Conservation (phyloP, 2,797 vertebrate genomes). For the Karalla daura region DNA sequence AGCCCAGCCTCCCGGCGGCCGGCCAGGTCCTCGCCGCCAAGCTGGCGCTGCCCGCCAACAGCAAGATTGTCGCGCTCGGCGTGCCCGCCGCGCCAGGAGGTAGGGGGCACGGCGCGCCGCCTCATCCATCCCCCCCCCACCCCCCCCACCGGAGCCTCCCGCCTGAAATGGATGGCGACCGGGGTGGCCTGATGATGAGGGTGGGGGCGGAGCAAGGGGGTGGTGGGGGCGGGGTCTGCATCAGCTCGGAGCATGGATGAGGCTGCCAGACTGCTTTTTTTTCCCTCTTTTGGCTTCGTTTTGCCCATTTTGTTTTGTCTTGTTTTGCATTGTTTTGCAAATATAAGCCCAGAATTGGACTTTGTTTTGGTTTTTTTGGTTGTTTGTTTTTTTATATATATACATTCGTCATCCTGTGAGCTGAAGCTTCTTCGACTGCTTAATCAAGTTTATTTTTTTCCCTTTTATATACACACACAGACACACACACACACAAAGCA, state of each 20-base stretch:
- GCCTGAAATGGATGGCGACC: too few species aligned
- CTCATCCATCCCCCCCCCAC: slow-evolving; percentile 62
- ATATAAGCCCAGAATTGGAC: too few species aligned
- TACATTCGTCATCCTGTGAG: neutral
- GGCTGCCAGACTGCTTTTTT: neutral
- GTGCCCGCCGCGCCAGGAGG: slow-evolving; percentile 95
- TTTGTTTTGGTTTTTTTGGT: neutral
- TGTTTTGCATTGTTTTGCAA: neutral
- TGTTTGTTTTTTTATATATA: neutral
- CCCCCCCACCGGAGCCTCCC: too few species aligned
- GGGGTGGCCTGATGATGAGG: slow-evolving; percentile 4
- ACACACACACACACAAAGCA: neutral
- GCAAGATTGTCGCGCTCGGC: slow-evolving; percentile 97
- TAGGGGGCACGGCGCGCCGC: slow-evolving; percentile 83
- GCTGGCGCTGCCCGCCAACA: slow-evolving; percentile 94
- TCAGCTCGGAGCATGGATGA: slow-evolving; percentile 40
- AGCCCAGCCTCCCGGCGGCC: slow-evolving; percentile 90
- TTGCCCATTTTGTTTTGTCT: neutral
- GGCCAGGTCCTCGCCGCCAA: slow-evolving; percentile 93
- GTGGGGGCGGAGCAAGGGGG: slow-evolving; percentile 25
- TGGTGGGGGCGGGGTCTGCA: too few species aligned
- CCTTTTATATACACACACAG: too few species aligned
- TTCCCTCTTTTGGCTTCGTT: too few species aligned
- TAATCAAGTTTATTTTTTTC: too few species aligned
- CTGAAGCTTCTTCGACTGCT: neutral